Evolutionary conservation across 2,113 vertebrate genomes (phyloP).

Genomic region (Perca schrenkii): DNA sequence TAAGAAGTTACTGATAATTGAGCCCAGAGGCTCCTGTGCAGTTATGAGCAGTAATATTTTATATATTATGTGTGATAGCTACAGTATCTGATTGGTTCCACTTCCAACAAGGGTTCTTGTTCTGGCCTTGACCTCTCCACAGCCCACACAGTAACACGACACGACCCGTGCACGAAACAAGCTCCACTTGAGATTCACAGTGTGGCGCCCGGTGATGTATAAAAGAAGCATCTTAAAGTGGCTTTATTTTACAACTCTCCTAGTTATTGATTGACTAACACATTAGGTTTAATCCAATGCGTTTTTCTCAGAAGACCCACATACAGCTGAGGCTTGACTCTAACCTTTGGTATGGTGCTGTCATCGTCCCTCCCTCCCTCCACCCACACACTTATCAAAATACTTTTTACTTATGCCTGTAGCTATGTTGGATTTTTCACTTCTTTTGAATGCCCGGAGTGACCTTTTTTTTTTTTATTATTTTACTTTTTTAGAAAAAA

Average conservation of each 20-base stretch:
- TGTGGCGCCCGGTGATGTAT: background rate
- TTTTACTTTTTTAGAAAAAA: no score
- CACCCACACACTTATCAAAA: slow-evolving; percentile 54
- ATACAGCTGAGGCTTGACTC: slow-evolving; percentile 41
- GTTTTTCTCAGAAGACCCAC: slow-evolving; percentile 25
- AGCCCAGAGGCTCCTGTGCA: slow-evolving; percentile 44
- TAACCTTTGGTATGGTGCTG: slow-evolving; percentile 67
- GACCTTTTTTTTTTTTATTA: no score
- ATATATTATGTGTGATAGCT: background rate
- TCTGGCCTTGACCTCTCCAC: slow-evolving; percentile 31
- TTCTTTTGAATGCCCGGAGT: no score
- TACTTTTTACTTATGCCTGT: background rate
- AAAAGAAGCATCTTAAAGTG: background rate
- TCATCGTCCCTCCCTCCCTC: slow-evolving; percentile 11
- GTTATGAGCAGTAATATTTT: background rate
- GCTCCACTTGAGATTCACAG: background rate
- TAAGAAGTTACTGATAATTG: background rate
- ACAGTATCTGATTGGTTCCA: background rate
- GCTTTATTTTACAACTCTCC: slow-evolving; percentile 9
- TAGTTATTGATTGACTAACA: slow-evolving; percentile 66
- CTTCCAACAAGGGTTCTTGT: background rate
- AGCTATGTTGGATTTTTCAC: background rate
- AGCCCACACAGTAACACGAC: background rate
- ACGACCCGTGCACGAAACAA: background rate
- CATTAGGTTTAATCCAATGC: background rate